Evolutionary conservation across 2,888 invertebrate genomes (phyloP).

Genomic region (Eupeodes luniger): DNA sequence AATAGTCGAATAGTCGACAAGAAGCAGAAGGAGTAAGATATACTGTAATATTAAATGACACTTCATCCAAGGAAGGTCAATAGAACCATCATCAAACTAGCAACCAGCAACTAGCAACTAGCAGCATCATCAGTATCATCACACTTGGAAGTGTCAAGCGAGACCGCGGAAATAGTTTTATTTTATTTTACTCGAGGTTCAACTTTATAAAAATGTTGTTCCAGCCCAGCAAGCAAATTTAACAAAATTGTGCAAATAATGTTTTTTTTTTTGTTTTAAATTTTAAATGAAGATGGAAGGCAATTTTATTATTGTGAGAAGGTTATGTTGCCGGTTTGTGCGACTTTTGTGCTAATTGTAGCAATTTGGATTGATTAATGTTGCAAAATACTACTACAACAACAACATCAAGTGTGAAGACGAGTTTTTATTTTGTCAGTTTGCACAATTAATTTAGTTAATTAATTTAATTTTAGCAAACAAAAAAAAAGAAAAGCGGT

Average conservation of each 20-base stretch:
- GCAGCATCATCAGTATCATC: background rate
- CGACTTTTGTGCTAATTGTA: slow-evolving; percentile 29
- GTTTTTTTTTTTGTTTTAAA: too few species aligned
- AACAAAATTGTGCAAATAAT: too few species aligned
- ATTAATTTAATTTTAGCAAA: background rate
- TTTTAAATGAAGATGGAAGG: slow-evolving; percentile 2
- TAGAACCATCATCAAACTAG: slow-evolving; percentile 9
- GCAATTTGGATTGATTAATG: slow-evolving; percentile 35
- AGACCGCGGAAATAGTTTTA: slow-evolving; percentile 43
- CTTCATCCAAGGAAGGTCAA: slow-evolving; percentile 46
- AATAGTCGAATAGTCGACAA: background rate
- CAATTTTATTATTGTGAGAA: slow-evolving; percentile 42
- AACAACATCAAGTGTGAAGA: background rate
- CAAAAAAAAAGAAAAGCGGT: background rate
- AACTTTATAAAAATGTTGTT: background rate
- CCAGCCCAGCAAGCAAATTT: slow-evolving; percentile 11
- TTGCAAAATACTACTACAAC: background rate
- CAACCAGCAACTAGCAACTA: background rate
- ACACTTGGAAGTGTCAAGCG: slow-evolving; percentile 13
- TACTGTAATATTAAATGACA: slow-evolving; percentile 6
- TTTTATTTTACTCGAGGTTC: slow-evolving; percentile 9
- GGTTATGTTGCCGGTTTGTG: slow-evolving; percentile 43
- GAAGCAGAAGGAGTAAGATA: slow-evolving; percentile 2
- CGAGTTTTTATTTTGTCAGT: background rate
- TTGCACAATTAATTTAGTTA: slow-evolving; percentile 13